These are phyloP conservation scores for Mormoops blainvillei DNA, from an alignment of 2,113 vertebrate genomes.

Conservation along the genomic window DNA sequence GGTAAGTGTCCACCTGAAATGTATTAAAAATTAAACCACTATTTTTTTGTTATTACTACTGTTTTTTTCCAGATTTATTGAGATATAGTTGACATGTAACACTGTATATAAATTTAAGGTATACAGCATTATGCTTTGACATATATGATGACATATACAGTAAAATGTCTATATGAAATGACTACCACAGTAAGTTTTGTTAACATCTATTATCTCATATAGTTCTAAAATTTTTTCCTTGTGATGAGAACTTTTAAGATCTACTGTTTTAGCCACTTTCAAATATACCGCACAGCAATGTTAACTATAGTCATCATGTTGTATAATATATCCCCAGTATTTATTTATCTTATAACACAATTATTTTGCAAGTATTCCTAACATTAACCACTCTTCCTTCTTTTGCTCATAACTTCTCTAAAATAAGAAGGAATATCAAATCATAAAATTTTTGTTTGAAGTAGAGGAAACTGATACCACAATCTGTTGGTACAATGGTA, in stretches of 20 bases:
- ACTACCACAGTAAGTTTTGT: not conserved
- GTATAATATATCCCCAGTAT: not conserved
- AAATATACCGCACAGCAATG: not conserved
- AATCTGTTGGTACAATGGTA: conserved; percentile 75
- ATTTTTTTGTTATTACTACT: not conserved
- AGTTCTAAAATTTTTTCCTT: not conserved
- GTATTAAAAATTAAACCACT: not conserved
- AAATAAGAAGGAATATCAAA: not conserved
- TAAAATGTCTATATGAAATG: too few species aligned
- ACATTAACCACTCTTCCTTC: not conserved
- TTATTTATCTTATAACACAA: not conserved
- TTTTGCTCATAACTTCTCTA: not conserved
- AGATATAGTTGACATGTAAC: not conserved
- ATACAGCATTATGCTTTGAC: too few species aligned
- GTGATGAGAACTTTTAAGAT: not conserved
- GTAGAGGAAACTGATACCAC: conserved; percentile 42
- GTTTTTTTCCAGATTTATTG: not conserved
- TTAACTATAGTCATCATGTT: not conserved
- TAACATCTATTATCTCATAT: not conserved
- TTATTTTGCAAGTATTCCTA: not conserved
- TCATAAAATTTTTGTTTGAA: conserved; percentile 24
- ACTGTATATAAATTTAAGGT: not conserved
- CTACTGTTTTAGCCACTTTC: not conserved
- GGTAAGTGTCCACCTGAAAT: not conserved
- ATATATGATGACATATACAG: too few species aligned